Conservation (phyloP, 1,140 invertebrate species). For the Drosophila littoralis region DNA sequence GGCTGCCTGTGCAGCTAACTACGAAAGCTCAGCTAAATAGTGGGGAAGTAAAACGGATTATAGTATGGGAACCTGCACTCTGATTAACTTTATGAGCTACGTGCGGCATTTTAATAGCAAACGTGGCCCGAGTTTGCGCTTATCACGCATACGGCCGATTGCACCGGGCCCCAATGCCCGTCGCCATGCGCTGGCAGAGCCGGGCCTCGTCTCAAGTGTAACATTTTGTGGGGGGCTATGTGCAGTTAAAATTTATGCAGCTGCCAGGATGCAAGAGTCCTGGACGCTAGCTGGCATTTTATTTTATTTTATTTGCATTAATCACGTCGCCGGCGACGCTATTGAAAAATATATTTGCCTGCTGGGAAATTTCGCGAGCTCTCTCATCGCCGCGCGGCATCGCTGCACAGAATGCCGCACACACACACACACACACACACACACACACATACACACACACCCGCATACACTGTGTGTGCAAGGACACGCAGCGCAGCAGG, state of each 20-base stretch:
- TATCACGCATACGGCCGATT: slow-evolving; percentile 64
- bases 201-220: slow-evolving; percentile 74
- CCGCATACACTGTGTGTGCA: slow-evolving; percentile 9
- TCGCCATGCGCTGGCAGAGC: slow-evolving; percentile 1
- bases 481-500: slow-evolving; percentile 46
- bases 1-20: slow-evolving; percentile 26
- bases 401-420: slow-evolving; percentile 26
- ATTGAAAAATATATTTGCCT: slow-evolving; percentile 83
- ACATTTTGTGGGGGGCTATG: slow-evolving; percentile 58
- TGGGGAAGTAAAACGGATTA: slow-evolving; percentile 2
- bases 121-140: slow-evolving; percentile 47
- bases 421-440: neutral
- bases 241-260: slow-evolving; percentile 78
- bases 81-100: slow-evolving; percentile 81
- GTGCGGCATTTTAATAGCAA: slow-evolving; percentile 72
- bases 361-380: slow-evolving; percentile 76
- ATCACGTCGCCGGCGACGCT: slow-evolving; percentile 79
- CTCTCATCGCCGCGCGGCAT: slow-evolving; percentile 19
- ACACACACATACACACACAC: slow-evolving; percentile 1
- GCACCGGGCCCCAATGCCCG: neutral
- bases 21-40: slow-evolving; percentile 36
- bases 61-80: slow-evolving; percentile 35
- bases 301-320: slow-evolving; percentile 82
- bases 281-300: slow-evolving; percentile 52
- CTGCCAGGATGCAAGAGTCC: slow-evolving; percentile 40